phyloP scores from a whole-genome alignment of 2,888 invertebrate species.

The Carterocephalus palaemon region DNA sequence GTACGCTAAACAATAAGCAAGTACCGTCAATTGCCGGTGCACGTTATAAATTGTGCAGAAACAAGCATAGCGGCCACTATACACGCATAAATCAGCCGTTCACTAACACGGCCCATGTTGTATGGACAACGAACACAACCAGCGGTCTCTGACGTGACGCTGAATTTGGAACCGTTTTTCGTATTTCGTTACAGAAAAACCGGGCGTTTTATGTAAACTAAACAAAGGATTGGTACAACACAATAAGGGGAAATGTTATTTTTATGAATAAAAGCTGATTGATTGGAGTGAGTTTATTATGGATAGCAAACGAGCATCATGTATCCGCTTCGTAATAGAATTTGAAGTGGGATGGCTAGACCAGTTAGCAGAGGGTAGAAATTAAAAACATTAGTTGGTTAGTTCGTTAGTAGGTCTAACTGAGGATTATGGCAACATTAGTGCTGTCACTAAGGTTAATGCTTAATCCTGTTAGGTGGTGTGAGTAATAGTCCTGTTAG shows the following conservation, averaged over 20 bases:
- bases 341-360: too few species aligned
- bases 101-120: constrained; percentile 52
- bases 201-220: not conserved
- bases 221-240: constrained; percentile 16
- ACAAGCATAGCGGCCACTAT: constrained; percentile 58
- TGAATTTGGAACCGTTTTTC: constrained; percentile 11
- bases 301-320: too few species aligned
- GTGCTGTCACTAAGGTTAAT: too few species aligned
- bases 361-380: too few species aligned
- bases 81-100: constrained; percentile 64
- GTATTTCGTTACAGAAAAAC: constrained; percentile 5
- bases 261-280: constrained; percentile 3
- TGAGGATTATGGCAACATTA: too few species aligned
- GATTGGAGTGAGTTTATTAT: not conserved
- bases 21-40: constrained; percentile 32
- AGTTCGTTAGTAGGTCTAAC: too few species aligned
- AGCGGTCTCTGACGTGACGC: constrained; percentile 27
- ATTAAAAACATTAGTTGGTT: too few species aligned
- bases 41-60: constrained; percentile 66
- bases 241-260: constrained; percentile 14
- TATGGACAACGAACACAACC: constrained; percentile 48
- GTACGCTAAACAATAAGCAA: not conserved
- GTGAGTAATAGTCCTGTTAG: too few species aligned
- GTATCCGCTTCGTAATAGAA: too few species aligned
- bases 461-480: too few species aligned